Conservation (phyloP, 2,888 invertebrate genomes). For the Ellobium chinense region DNA sequence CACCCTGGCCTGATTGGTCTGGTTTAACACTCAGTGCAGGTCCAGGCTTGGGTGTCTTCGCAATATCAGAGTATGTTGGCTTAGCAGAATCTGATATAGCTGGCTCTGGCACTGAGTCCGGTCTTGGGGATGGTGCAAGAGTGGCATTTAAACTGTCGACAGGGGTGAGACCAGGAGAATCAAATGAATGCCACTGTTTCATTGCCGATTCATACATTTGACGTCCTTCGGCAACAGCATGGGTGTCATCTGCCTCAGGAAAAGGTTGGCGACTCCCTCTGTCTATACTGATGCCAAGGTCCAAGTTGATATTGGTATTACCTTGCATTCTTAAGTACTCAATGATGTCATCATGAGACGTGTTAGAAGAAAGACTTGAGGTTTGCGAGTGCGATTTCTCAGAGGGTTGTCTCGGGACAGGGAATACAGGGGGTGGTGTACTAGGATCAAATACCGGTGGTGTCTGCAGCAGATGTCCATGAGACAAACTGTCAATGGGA, state of each 20-base stretch:
- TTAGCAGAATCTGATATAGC: conserved; percentile 51
- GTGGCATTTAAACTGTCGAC: neutral
- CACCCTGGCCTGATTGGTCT: conserved; percentile 11
- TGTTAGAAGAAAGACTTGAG: conserved; percentile 46
- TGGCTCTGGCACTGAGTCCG: neutral
- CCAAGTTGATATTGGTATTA: conserved; percentile 30
- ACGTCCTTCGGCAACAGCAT: conserved; percentile 54
- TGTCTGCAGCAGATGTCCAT: neutral
- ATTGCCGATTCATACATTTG: conserved; percentile 63
- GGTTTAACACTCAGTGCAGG: conserved; percentile 26
- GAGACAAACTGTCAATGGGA: neutral
- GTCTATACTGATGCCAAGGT: conserved; percentile 32
- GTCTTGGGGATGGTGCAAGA: neutral
- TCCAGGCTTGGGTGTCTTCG: conserved; percentile 64
- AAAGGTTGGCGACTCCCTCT: neutral
- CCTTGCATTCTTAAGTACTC: conserved; percentile 51
- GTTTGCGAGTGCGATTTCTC: neutral
- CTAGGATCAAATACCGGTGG: conserved; percentile 31
- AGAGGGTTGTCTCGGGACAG: neutral
- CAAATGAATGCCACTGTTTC: conserved; percentile 57
- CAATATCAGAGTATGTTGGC: conserved; percentile 73
- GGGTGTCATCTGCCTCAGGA: neutral
- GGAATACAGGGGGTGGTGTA: conserved; percentile 13
- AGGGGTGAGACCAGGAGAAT: neutral
- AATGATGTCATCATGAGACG: conserved; percentile 32